These are phyloP conservation scores for Akabosia matsudoensis DNA, from an alignment of 1,140 invertebrate species.

Conservation along the genomic window DNA sequence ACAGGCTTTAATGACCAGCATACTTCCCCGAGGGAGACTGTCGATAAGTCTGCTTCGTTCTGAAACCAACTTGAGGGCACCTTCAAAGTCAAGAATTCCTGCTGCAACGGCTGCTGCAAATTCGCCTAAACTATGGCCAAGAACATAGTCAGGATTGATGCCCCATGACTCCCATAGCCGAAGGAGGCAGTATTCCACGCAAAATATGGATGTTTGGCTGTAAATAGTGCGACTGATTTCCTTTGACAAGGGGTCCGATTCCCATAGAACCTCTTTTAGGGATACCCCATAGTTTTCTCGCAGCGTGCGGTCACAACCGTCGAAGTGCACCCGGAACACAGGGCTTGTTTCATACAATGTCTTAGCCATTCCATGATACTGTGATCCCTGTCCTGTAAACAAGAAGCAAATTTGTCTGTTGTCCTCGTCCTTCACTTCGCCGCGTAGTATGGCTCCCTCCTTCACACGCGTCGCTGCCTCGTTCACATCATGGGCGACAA, in stretches of 20 bases:
- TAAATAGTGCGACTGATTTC: not conserved
- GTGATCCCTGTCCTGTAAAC: slow-evolving; percentile 41
- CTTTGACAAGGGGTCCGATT: not conserved
- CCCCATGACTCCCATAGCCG: slow-evolving; percentile 25
- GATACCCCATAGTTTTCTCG: not conserved
- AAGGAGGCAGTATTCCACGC: slow-evolving; percentile 16
- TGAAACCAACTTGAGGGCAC: slow-evolving; percentile 26
- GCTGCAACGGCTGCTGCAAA: slow-evolving; percentile 29
- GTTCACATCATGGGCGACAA: not conserved
- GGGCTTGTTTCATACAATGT: slow-evolving; percentile 1
- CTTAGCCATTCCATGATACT: slow-evolving; percentile 20
- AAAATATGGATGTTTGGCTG: slow-evolving; percentile 38
- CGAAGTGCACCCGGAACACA: not conserved
- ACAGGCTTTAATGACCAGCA: not conserved
- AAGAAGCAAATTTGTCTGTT: slow-evolving; percentile 20
- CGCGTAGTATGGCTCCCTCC: not conserved
- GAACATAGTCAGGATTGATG: slow-evolving; percentile 20
- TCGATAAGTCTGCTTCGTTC: not conserved
- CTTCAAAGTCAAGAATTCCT: slow-evolving; percentile 33
- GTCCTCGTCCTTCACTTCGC: not conserved
- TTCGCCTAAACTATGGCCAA: slow-evolving; percentile 16
- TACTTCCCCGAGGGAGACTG: slow-evolving; percentile 19
- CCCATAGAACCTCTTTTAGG: not conserved
- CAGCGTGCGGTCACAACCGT: not conserved
- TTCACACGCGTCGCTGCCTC: not conserved